Base-by-base conservation (phyloP, 2,888 invertebrate genomes). In the Eilema caniola region DNA sequence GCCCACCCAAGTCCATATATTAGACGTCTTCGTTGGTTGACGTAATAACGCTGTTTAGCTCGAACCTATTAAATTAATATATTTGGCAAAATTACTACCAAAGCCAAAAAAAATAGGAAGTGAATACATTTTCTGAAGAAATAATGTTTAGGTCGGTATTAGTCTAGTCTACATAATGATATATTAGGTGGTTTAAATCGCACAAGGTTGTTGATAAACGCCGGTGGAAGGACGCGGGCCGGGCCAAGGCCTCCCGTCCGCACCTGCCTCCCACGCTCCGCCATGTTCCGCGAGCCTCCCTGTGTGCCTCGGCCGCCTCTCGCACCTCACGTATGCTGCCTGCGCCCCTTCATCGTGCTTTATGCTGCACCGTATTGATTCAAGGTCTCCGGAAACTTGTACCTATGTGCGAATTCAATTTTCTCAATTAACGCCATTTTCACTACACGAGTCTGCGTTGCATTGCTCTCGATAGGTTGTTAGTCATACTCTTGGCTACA, bases 161-260 rank as follows among this genome's bases (percentile, higher is more conserved):
- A 69, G 70, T 71, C 70, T 37, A 64, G 73, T 71, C 66, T 76
- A 70, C 56, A 25, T 71, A 71, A 75, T 77, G 67, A 70, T 77
- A 63, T 75, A 75, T 77, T 78, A 77, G 78, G 77, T 81, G 73
- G 77, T 75, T 85, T 79, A 84, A 85, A 83, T 82, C 83, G 85
- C 83, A 83, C 92, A 91, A 92, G 93, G 92, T 89, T 92, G 86
- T 88, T 88, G 86, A 86, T 88, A 89, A 87, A 86, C 85, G 87
- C 84, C 80, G 87, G 85, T 88, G 87, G 88, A 89, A 91, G 93
- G 92, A 90, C 89, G 88, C 89, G 86, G 86, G 88, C 82, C 89
- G 88, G 90, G 89, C 91, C 90, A 89, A 90, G 90, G 90, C 88
- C 88, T 86, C 83, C 84, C 84, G 78, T 81, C 87, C 85, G 78